Evolutionary conservation across 2,888 invertebrate species (phyloP).

Genomic region (Cactoblastis cactorum): DNA sequence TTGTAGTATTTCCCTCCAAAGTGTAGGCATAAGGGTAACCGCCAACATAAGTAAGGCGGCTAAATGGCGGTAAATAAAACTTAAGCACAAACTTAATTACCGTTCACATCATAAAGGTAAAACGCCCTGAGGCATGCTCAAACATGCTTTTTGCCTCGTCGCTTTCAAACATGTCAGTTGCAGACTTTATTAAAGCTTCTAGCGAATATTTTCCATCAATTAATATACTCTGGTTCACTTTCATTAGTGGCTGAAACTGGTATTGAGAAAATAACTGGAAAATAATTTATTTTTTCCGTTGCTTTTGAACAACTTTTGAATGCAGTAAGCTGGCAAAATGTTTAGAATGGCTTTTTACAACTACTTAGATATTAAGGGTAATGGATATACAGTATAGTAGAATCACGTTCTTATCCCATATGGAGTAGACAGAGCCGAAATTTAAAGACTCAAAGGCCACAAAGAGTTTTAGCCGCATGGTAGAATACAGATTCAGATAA

Average conservation of each 20-base stretch:
- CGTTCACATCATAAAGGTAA: conserved; percentile 3
- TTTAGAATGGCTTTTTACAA: too few relatives aligned
- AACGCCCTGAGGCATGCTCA: background rate
- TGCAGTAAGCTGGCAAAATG: background rate
- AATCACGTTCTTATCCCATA: too few relatives aligned
- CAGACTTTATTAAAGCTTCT: background rate
- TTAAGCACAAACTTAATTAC: conserved; percentile 2
- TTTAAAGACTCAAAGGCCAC: too few relatives aligned
- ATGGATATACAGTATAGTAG: too few relatives aligned
- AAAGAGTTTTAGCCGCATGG: too few relatives aligned
- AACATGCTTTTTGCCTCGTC: conserved; percentile 5
- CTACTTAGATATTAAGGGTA: too few relatives aligned
- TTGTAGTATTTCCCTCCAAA: too few relatives aligned
- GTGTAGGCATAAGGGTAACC: too few relatives aligned
- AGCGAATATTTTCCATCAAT: background rate
- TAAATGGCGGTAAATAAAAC: conserved; percentile 4
- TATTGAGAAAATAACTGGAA: background rate
- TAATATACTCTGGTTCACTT: background rate
- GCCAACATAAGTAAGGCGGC: too few relatives aligned
- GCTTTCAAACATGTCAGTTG: conserved; percentile 1
- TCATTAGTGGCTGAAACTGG: background rate
- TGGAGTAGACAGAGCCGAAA: too few relatives aligned
- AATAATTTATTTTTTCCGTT: background rate
- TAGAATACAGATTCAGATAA: too few relatives aligned
- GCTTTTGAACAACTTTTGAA: background rate